Conservation (phyloP, 2,797 vertebrate genomes). For the Eidolon dupreanum region DNA sequence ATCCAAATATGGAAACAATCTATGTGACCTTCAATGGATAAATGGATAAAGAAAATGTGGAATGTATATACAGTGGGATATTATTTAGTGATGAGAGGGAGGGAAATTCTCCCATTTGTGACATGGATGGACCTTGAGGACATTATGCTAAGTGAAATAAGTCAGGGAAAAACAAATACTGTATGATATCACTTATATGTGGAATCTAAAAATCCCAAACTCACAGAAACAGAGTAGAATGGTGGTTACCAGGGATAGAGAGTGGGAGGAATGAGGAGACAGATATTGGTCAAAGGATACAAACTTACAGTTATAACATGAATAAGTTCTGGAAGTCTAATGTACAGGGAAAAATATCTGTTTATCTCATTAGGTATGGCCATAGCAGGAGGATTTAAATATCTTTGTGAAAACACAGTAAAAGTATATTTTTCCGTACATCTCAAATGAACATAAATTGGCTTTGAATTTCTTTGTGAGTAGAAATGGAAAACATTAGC, state of each 20-base stretch:
- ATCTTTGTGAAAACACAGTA: background rate
- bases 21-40: background rate
- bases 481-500: background rate
- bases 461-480: conserved; percentile 22
- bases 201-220: background rate
- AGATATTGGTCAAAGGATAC: background rate
- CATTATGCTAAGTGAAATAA: background rate
- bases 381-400: background rate
- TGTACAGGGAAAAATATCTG: background rate
- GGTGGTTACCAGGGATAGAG: background rate
- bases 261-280: background rate
- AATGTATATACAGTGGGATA: background rate
- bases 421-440: background rate
- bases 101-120: background rate
- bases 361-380: background rate
- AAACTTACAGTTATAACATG: background rate
- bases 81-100: background rate
- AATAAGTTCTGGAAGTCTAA: background rate
- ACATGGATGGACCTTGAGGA: background rate
- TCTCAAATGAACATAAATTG: background rate
- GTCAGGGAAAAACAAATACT: background rate
- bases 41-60: background rate
- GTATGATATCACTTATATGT: background rate
- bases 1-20: background rate
- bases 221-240: background rate